Conservation (phyloP, 2,888 invertebrate species). For the Trileptium ribeirensis region DNA sequence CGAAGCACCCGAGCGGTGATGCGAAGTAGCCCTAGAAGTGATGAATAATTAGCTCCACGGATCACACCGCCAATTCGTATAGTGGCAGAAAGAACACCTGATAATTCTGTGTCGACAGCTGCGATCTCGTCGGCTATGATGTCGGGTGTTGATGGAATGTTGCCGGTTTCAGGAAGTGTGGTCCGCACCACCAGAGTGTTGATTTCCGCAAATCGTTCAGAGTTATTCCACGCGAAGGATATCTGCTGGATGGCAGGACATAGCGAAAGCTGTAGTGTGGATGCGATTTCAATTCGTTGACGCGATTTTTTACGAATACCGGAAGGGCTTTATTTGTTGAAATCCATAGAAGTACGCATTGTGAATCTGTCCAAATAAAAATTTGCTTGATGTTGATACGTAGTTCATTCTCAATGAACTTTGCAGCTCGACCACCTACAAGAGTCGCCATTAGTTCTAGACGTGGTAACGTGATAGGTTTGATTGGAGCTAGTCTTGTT, state of each 20-base stretch:
- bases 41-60: no score
- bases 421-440: neutral
- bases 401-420: neutral
- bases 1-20: no score
- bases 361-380: neutral
- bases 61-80: no score
- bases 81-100: no score
- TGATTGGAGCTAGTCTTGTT: neutral
- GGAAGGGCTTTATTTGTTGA: neutral
- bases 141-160: neutral
- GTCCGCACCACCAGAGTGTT: neutral
- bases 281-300: neutral
- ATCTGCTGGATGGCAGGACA: conserved; percentile 37
- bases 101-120: no score
- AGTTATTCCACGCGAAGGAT: neutral
- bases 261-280: neutral
- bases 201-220: neutral
- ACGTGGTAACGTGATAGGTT: neutral
- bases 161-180: no score
- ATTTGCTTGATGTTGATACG: neutral
- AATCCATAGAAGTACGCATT: neutral
- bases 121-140: no score
- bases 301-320: neutral
- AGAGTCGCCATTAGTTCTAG: neutral
- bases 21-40: no score